Base-by-base conservation (phyloP, 2,888 invertebrate genomes). In the Pimpla rufipes region DNA sequence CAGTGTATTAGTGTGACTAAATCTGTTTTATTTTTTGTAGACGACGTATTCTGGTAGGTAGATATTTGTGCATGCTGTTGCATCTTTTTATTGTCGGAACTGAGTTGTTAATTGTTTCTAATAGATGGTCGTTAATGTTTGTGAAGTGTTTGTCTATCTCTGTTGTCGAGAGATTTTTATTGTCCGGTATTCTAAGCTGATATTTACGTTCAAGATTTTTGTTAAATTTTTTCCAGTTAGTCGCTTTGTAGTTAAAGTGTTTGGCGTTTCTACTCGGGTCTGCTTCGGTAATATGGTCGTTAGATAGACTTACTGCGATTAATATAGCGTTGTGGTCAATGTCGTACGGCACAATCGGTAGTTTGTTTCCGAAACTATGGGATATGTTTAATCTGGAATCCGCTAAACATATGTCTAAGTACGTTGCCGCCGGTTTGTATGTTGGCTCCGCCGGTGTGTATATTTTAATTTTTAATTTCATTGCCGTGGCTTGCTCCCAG, bases 401-500 rank as follows among this genome's bases (percentile, higher is more conserved):
- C 0, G 50, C 16, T 1, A 75, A 6, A 11, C 64, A 47, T 1
- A 62, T 62, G 10, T 74, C 62, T 13, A 74, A 13, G 10, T 18
- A 62, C 1, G 62, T 45, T 1, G 21, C 10, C 6, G 37, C 59
- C 3, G 62, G 21, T 16, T 47, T 62, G 16, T 29, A 75, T 0
- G 75, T 75, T 13, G 75, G 47, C 0, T n/a, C 1, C 1, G 18
- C 29, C 8, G 74, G 47, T 0, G 74, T 18, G 1, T 37, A 18
- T 47, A 64, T 23, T 0, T 45, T 29, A 2, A 21, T 1, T 18
- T 64, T 75, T 10, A 47, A 75, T 23, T 8, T 67, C 0, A 0
- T 77, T 16, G 0, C 2, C 29, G 8, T n/a, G n/a, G n/a, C n/a
- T n/a, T n/a, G n/a, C n/a, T 77, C 37, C 76, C 76, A 77, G 55